Evolutionary conservation across 2,113 vertebrate species (phyloP).

Genomic region (Silurus asotus): DNA sequence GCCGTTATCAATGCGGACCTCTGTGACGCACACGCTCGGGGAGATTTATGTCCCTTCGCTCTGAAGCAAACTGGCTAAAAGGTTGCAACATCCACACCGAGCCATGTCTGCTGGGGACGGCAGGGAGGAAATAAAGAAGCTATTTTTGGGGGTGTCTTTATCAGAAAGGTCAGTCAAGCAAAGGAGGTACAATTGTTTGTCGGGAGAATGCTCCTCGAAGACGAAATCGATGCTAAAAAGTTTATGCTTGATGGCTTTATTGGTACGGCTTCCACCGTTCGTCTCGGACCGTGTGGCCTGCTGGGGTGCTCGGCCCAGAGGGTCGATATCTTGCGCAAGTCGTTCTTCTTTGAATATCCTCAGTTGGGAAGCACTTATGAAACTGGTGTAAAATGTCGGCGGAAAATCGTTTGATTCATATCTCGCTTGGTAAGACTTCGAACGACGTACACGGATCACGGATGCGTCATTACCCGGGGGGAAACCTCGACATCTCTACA

Average conservation of each 20-base stretch:
- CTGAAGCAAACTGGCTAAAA: conserved; percentile 46
- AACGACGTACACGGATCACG: not conserved
- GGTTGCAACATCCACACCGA: conserved; percentile 32
- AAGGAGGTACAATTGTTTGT: conserved; percentile 45
- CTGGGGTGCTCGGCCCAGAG: not conserved
- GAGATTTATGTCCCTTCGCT: conserved; percentile 63
- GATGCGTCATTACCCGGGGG: not conserved
- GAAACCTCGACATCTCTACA: not conserved
- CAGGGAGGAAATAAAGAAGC: conserved; percentile 36
- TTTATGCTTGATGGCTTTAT: conserved; percentile 41
- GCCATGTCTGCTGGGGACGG: not conserved
- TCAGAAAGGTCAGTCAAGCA: conserved; percentile 40
- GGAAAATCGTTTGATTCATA: not conserved
- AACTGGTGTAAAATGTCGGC: conserved; percentile 16
- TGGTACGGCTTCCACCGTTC: not conserved
- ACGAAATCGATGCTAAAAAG: conserved; percentile 46
- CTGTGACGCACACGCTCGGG: conserved; percentile 64
- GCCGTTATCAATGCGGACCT: conserved; percentile 70
- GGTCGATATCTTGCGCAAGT: not conserved
- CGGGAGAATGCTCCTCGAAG: conserved; percentile 12
- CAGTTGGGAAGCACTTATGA: not conserved
- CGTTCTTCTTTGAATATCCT: not conserved
- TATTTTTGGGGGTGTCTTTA: conserved; percentile 47
- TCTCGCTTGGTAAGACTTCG: not conserved
- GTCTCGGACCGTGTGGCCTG: not conserved